Conservation (phyloP, 2,797 vertebrate species). For the Furcifer pardalis region DNA sequence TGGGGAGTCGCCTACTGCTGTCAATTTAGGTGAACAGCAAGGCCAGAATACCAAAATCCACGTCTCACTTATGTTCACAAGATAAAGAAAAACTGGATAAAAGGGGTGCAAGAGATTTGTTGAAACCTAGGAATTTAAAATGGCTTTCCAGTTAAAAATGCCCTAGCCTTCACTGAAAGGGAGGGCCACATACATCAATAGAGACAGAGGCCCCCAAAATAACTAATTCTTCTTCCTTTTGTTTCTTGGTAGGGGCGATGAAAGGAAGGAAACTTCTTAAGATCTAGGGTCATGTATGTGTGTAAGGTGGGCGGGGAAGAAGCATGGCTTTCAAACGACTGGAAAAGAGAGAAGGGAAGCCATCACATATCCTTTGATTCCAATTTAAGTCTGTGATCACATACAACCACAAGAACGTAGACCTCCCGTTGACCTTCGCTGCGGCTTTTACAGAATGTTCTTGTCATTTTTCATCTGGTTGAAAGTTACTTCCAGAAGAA, state of each 20-base stretch:
- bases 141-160: not conserved
- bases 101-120: not conserved
- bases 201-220: not conserved
- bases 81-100: no score
- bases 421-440: conserved; percentile 10
- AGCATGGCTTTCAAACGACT: not conserved
- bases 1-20: no score
- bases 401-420: not conserved
- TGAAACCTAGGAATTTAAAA: not conserved
- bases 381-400: conserved; percentile 31
- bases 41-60: no score
- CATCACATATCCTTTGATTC: conserved; percentile 28
- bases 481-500: conserved; percentile 26
- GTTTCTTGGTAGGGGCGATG: not conserved
- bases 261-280: not conserved
- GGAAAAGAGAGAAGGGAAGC: not conserved
- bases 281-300: not conserved
- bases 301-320: not conserved
- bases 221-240: not conserved
- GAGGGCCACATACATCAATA: no score
- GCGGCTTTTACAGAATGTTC: conserved; percentile 54
- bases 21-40: no score
- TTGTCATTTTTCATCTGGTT: conserved; percentile 24
- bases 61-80: no score
- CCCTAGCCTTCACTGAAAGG: not conserved